Evolutionary conservation across 2,888 invertebrate genomes (phyloP).

Genomic region (Acanthoscelides obtectus): DNA sequence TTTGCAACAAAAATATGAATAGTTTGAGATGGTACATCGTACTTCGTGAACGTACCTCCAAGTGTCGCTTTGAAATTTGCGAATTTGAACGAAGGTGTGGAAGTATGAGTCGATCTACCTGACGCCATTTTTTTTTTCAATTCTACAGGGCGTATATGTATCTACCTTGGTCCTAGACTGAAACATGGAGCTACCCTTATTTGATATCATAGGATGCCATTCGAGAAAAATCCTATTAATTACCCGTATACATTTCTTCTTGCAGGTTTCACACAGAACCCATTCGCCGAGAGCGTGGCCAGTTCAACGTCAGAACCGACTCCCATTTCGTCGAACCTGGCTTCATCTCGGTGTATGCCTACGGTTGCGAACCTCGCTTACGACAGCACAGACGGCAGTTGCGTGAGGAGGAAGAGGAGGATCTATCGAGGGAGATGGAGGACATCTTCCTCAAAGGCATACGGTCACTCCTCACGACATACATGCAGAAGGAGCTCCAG

Average conservation of each 20-base stretch:
- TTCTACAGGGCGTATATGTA: too few species aligned
- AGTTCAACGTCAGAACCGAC: slow-evolving; percentile 71
- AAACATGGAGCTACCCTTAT: too few species aligned
- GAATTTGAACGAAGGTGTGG: too few species aligned
- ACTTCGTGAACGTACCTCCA: too few species aligned
- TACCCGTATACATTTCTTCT: not conserved
- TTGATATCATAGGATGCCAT: too few species aligned
- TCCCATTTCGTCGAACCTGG: slow-evolving; percentile 81
- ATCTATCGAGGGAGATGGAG: slow-evolving; percentile 76
- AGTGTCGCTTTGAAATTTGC: too few species aligned
- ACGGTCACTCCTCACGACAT: slow-evolving; percentile 71
- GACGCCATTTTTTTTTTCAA: too few species aligned
- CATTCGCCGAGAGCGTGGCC: slow-evolving; percentile 61
- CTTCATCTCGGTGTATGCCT: slow-evolving; percentile 80
- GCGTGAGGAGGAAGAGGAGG: slow-evolving; percentile 50
- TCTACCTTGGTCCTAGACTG: too few species aligned
- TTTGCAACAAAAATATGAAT: too few species aligned
- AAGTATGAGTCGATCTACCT: too few species aligned
- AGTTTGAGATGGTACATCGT: too few species aligned
- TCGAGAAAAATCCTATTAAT: too few species aligned
- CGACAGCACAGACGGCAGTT: slow-evolving; percentile 37
- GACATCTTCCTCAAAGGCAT: slow-evolving; percentile 77
- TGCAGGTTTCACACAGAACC: slow-evolving; percentile 64
- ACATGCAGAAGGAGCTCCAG: slow-evolving; percentile 79
- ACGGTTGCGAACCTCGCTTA: slow-evolving; percentile 62